These are phyloP conservation scores for Huso huso DNA, from an alignment of 2,797 vertebrate genomes.

Conservation along the genomic window DNA sequence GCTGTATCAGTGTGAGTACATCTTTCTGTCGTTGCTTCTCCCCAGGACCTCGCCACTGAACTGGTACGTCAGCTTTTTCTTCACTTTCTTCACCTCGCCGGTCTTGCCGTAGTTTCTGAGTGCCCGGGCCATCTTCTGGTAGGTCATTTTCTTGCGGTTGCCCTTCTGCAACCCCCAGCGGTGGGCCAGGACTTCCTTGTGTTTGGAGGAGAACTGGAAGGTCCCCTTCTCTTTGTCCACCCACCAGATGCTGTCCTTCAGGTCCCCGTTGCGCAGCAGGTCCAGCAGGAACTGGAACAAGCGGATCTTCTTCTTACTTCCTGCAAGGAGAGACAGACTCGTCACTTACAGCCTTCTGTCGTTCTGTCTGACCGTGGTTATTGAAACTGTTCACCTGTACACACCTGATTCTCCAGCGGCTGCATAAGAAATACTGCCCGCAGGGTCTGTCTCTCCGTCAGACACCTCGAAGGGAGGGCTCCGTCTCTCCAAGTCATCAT, in stretches of 20 bases:
- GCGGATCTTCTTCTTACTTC: constrained; percentile 96
- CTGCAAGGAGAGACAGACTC: constrained; percentile 48
- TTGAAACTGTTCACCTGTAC: constrained; percentile 19
- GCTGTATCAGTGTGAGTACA: constrained; percentile 61
- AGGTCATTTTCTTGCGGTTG: constrained; percentile 99
- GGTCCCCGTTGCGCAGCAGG: constrained; percentile 87
- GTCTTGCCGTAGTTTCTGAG: constrained; percentile 98
- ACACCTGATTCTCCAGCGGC: constrained; percentile 78
- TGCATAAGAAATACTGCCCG: constrained; percentile 69
- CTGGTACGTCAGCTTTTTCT: constrained; percentile 98
- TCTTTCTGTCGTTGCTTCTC: constrained; percentile 75
- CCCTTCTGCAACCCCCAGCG: constrained; percentile 97
- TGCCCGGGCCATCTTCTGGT: constrained; percentile 97
- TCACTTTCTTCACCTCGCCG: constrained; percentile 96
- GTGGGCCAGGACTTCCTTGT: constrained; percentile 90
- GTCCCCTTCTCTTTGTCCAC: constrained; percentile 96
- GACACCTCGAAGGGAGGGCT: constrained; percentile 91
- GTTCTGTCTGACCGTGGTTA: not conserved
- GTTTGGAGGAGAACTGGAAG: constrained; percentile 98
- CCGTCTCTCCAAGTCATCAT: constrained; percentile 78
- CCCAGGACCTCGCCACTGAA: constrained; percentile 98
- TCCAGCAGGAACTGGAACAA: constrained; percentile 96
- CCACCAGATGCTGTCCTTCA: constrained; percentile 99
- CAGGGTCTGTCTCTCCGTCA: constrained; percentile 79
- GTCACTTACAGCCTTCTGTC: constrained; percentile 12